These are phyloP conservation scores for Agrilus mali DNA, from an alignment of 2,888 invertebrate species.

Conservation along the genomic window DNA sequence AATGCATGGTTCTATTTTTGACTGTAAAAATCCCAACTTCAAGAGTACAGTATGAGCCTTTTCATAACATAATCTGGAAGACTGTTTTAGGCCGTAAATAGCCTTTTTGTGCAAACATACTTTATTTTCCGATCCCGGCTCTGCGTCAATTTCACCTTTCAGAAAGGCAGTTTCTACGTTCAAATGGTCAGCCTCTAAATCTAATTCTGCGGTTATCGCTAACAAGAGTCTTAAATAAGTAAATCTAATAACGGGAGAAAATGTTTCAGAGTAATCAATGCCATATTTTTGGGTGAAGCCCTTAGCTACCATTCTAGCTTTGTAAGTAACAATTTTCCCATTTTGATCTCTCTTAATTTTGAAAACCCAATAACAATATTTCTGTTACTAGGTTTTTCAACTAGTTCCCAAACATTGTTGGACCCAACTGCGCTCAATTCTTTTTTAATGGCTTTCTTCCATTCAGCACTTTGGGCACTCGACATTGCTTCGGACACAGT, in stretches of 20 bases:
- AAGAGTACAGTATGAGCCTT: conserved; percentile 8
- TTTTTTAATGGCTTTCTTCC: conserved; percentile 11
- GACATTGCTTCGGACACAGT: conserved; percentile 5
- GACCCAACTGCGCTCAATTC: conserved; percentile 9
- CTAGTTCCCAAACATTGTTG: conserved; percentile 16
- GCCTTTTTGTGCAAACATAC: conserved; percentile 14
- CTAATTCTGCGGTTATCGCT: conserved; percentile 9
- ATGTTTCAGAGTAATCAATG: conserved; percentile 8
- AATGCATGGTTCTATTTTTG: too few species aligned
- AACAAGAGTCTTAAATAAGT: conserved; percentile 11
- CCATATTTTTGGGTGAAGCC: conserved; percentile 13
- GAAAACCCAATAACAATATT: conserved; percentile 16
- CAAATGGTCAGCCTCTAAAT: conserved; percentile 15
- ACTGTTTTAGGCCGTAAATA: conserved; percentile 20
- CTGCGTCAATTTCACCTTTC: conserved; percentile 14
- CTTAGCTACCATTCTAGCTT: conserved; percentile 14
- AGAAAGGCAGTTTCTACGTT: conserved; percentile 17
- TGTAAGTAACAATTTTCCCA: conserved; percentile 11
- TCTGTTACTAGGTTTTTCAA: conserved; percentile 10
- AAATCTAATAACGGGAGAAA: conserved; percentile 9
- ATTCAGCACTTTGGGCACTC: conserved; percentile 6
- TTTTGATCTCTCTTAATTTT: conserved; percentile 13
- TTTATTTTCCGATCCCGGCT: conserved; percentile 4
- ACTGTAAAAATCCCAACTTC: conserved; percentile 1
- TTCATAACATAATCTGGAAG: conserved; percentile 15